Base-by-base conservation (phyloP, 2,113 vertebrate genomes). In the Colaptes auratus region DNA sequence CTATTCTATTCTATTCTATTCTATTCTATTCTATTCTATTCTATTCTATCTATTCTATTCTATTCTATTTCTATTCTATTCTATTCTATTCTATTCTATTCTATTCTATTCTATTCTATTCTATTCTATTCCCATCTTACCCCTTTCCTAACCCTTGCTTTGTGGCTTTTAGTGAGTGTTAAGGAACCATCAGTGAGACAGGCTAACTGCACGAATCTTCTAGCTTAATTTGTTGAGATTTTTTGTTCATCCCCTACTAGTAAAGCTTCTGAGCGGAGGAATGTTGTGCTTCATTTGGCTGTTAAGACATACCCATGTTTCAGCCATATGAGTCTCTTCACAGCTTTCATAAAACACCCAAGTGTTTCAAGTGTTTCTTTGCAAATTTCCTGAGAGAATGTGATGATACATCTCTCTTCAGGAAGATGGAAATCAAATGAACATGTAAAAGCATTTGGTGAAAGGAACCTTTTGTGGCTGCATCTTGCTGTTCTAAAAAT, bases 401-500 rank as follows among this genome's bases (percentile, higher is more conserved):
- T 58, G 52, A 67, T 56, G 52, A 65, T 60, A 80, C 0, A 0
- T 95, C 93, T 91, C 31, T 80, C 36, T 86, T 85, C 72, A 86
- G 69, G 84, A 93, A 56, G 75, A 95, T 87, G 82, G 90, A 95
- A 94, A 91, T 77, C 76, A 71, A 89, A 85, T n/a, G 18, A 77
- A 66, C 44, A 5, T 15, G n/a, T 86, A 76, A 25, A 86, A 52
- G 70, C 67, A 86, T 50, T 46, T 33, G 63, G 69, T 71, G 83
- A 95, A 96, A 60, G 31, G 84, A 94, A 88, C 36, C 92, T 83
- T 95, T 89, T 56, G 27, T 89, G 69, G 39, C 78, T 83, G 20
- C 12, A n/a, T 91, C 60, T 91, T 91, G 42, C 44, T 95, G 95
- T 95, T 96, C 85, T 76, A 89, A 33, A 89, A 92, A 67, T 16